Percentiles rank a stretch among this genome's conserved stretches.
phyloP scores from a whole-genome alignment of 1,140 invertebrate genomes.

The Sminthurinus signatus region DNA sequence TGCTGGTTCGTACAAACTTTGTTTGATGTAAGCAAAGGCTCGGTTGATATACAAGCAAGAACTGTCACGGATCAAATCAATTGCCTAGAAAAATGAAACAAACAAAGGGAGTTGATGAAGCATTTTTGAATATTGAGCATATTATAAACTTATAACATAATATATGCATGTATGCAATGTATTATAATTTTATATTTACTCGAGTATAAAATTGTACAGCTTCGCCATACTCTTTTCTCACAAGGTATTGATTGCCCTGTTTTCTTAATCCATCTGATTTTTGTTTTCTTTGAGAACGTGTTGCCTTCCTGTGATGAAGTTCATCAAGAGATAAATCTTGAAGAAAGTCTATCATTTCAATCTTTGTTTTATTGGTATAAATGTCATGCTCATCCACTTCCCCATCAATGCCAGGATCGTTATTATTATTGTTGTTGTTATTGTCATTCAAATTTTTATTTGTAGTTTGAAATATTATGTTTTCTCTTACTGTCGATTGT shows the following conservation, averaged over 20 bases:
- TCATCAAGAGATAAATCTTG: background rate
- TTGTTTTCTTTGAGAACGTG: conserved; percentile 49
- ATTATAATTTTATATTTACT: conserved; percentile 28
- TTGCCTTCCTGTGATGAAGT: background rate
- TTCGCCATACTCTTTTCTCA: conserved; percentile 58
- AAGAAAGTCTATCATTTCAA: background rate
- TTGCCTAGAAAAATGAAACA: conserved; percentile 49
- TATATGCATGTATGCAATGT: background rate
- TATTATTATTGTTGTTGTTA: too few relatives aligned
- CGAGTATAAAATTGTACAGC: conserved; percentile 63
- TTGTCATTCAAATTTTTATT: too few relatives aligned
- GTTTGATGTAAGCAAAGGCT: conserved; percentile 59
- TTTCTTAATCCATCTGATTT: conserved; percentile 60
- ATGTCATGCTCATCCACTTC: background rate
- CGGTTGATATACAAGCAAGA: conserved; percentile 66
- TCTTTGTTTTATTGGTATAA: background rate
- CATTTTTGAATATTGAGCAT: background rate
- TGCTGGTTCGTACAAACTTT: conserved; percentile 58
- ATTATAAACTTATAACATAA: background rate
- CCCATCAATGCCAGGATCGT: too few relatives aligned
- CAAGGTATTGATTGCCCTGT: conserved; percentile 61
- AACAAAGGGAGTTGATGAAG: background rate
- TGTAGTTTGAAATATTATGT: too few relatives aligned
- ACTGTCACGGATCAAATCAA: conserved; percentile 67
- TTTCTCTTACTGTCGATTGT: too few relatives aligned